These are phyloP conservation scores for Oryzias sinensis DNA, from an alignment of 2,797 vertebrate genomes.

Conservation along the genomic window DNA sequence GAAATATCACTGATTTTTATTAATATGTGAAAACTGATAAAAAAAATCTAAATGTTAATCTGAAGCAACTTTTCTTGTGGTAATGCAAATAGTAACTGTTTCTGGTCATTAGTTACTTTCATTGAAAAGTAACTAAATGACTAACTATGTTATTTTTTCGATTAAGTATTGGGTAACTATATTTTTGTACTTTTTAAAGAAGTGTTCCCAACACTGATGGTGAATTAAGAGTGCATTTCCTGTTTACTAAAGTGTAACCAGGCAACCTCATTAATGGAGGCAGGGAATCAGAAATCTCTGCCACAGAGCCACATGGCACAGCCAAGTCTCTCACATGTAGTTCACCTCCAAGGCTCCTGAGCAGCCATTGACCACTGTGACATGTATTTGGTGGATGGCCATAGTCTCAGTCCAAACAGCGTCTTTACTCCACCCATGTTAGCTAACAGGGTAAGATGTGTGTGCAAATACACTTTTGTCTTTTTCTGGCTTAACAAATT, in stretches of 20 bases:
- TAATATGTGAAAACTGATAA: too few species aligned
- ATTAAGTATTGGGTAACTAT: too few species aligned
- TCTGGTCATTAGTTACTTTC: too few species aligned
- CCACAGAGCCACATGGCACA: constrained; percentile 28
- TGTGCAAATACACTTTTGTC: constrained; percentile 28
- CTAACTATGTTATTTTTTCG: too few species aligned
- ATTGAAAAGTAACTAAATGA: too few species aligned
- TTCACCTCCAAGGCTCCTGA: constrained; percentile 65
- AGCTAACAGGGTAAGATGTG: constrained; percentile 41
- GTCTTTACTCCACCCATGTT: constrained; percentile 35
- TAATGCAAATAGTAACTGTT: too few species aligned
- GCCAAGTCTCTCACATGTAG: constrained; percentile 8
- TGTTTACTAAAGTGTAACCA: constrained; percentile 58
- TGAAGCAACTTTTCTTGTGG: too few species aligned
- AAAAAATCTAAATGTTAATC: too few species aligned
- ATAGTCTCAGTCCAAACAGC: constrained; percentile 58
- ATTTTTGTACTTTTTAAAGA: too few species aligned
- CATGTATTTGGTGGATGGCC: constrained; percentile 77
- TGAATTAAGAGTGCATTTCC: constrained; percentile 53
- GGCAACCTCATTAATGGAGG: constrained; percentile 50
- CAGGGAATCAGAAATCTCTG: constrained; percentile 64
- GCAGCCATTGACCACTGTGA: constrained; percentile 78
- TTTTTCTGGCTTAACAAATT: background rate
- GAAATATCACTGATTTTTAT: too few species aligned
- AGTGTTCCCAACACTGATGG: background rate